Base-by-base conservation (phyloP, 2,113 vertebrate genomes). In the Ibidorhyncha struthersii region DNA sequence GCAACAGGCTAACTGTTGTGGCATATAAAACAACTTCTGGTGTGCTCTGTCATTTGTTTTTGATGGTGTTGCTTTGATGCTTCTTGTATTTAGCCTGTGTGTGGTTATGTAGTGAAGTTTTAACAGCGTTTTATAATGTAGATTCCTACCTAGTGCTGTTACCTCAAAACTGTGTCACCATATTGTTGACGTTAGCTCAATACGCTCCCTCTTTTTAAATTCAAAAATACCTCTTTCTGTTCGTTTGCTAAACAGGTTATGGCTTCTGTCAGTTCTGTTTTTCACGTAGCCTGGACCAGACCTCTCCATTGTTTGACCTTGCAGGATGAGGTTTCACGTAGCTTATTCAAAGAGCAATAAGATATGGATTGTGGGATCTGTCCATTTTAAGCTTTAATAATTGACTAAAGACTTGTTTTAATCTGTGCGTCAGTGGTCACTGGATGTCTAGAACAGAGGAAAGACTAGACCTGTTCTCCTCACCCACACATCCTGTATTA, bases 1-100 rank as follows among this genome's bases (percentile, higher is more conserved):
- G 91, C 94, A 95, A 82, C 92, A 92, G 83, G 80, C 86, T 11
- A 13, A 20, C 73, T 41, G 45, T 77, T 77, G 80, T 86, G 67
- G 55, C 5, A 1, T 66, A 52, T 55, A 7, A n/a, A 72, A 2
- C 81, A 67, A 41, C 89, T 86, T 53, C 9, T 58, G 4, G 7
- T 6, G 38, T 30, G 18, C 49, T 30, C 30, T 26, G 41, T n/a
- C 14, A 1, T 16, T n/a, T 23, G 41, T 6, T 50, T 50, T 55
- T 58, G 11, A 5, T 52, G 58, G 34, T 53, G 41, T 10, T 47
- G 34, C 10, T 38, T 50, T 23, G 59, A 6, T 82, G 83, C 4
- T 43, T 3, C 38, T 21, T 38, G 38, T 27, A 2, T 65, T 90
- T 23, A 45, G 47, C 12, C 16, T 1, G n/a, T 0, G 11, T 55